phyloP scores from a whole-genome alignment of 2,113 vertebrate genomes.

The Myrmophylax atrothorax region DNA sequence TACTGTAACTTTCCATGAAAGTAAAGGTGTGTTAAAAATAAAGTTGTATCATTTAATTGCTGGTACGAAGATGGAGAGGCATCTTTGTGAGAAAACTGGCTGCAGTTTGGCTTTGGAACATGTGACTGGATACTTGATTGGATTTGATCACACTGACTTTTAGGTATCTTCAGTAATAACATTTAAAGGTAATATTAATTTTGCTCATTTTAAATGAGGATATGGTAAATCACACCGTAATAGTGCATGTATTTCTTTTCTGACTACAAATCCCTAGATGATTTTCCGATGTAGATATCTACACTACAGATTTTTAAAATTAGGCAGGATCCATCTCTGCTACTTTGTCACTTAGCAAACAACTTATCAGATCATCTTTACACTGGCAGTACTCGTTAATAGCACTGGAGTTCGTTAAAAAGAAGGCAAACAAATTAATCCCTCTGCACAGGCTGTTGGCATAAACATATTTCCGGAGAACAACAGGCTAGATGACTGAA shows the following conservation, averaged over 20 bases:
- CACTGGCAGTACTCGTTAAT: neutral
- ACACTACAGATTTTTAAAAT: neutral
- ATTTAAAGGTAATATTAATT: neutral
- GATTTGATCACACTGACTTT: neutral
- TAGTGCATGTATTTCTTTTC: neutral
- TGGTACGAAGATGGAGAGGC: neutral
- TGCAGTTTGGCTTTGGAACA: neutral
- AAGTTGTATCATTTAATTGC: neutral
- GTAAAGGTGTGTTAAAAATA: neutral
- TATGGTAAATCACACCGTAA: neutral
- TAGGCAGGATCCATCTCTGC: neutral
- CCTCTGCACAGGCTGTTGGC: neutral
- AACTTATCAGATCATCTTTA: neutral
- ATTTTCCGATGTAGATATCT: neutral
- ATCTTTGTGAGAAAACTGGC: neutral
- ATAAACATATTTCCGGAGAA: neutral
- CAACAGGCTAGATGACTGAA: neutral
- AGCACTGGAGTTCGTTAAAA: neutral
- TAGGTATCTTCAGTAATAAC: neutral
- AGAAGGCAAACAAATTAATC: neutral
- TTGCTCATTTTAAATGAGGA: neutral
- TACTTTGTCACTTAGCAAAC: neutral
- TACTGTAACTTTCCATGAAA: neutral
- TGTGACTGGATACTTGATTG: neutral
- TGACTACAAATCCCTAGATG: neutral